Conservation (phyloP, 2,888 invertebrate species). For the Pyralis farinalis region DNA sequence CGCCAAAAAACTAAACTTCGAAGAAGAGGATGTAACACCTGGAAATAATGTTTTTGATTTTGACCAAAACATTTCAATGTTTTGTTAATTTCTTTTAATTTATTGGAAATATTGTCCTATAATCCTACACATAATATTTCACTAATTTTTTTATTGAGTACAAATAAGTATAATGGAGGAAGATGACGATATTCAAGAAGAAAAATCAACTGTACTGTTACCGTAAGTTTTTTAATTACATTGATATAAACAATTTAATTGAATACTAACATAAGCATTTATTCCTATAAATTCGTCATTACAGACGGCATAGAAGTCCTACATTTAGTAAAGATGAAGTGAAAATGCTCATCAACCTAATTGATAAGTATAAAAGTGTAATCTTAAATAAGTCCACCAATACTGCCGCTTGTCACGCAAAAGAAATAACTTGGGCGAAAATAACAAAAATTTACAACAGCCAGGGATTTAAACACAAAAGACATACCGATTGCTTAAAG, state of each 20-base stretch:
- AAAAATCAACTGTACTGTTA: conserved; percentile 16
- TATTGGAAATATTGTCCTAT: no score
- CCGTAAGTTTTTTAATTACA: conserved; percentile 10
- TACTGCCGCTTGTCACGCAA: conserved; percentile 41
- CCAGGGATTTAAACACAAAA: conserved; percentile 35
- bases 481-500: conserved; percentile 48
- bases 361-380: conserved; percentile 50
- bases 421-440: conserved; percentile 55
- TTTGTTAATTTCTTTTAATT: no score
- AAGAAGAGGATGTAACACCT: no score
- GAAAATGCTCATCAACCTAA: conserved; percentile 41
- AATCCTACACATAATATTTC: no score
- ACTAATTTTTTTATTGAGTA: neutral
- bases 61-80: no score
- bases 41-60: no score
- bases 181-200: conserved; percentile 19
- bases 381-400: conserved; percentile 55
- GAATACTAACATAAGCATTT: no score
- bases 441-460: conserved; percentile 53
- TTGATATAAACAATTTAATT: conserved; percentile 10
- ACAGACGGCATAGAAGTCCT: conserved; percentile 50
- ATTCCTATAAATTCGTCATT: no score
- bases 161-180: conserved; percentile 7
- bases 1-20: no score
- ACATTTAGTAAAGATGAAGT: conserved; percentile 50